These are phyloP conservation scores for Caenorhabditis sp. DNA, from an alignment of 2,888 invertebrate species.

Conservation along the genomic window DNA sequence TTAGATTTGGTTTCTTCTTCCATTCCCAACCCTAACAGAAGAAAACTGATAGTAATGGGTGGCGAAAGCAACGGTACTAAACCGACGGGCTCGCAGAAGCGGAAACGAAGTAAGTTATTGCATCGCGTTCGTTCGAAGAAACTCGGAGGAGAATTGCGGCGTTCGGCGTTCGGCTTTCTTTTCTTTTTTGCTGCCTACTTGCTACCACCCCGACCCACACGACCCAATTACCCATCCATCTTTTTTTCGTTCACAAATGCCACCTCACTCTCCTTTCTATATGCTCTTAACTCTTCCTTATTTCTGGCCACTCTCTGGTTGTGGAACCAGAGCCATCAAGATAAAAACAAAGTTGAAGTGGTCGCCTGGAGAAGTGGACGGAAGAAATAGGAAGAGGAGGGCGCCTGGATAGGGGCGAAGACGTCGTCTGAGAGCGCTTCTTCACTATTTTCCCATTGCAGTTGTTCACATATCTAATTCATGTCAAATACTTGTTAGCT, in stretches of 20 bases:
- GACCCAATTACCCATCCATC: conserved; percentile 53
- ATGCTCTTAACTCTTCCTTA: conserved; percentile 34
- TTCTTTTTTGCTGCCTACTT: conserved; percentile 8
- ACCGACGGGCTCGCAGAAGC: conserved; percentile 58
- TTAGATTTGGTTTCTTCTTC: conserved; percentile 16
- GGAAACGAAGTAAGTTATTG: conserved; percentile 57
- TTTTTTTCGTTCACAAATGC: conserved; percentile 23
- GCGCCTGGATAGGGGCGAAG: conserved; percentile 32
- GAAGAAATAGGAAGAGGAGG: conserved; percentile 31
- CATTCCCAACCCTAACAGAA: conserved; percentile 3
- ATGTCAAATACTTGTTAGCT: conserved; percentile 72
- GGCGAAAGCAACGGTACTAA: conserved; percentile 59
- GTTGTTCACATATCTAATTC: conserved; percentile 71
- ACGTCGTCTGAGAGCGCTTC: conserved; percentile 48
- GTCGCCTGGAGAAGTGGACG: conserved; percentile 36
- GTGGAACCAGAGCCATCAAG: conserved; percentile 22
- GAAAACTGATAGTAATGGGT: conserved; percentile 39
- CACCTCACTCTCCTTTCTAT: conserved; percentile 30
- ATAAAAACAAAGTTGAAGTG: conserved; percentile 59
- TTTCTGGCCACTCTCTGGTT: conserved; percentile 50
- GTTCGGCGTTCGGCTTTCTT: neutral
- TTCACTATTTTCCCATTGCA: conserved; percentile 60
- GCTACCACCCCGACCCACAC: conserved; percentile 4
- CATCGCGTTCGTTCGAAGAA: too few relatives aligned
- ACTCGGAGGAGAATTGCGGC: too few relatives aligned